Base-by-base conservation (phyloP, 1,140 invertebrate species). In the Oncopodura yosiiana region DNA sequence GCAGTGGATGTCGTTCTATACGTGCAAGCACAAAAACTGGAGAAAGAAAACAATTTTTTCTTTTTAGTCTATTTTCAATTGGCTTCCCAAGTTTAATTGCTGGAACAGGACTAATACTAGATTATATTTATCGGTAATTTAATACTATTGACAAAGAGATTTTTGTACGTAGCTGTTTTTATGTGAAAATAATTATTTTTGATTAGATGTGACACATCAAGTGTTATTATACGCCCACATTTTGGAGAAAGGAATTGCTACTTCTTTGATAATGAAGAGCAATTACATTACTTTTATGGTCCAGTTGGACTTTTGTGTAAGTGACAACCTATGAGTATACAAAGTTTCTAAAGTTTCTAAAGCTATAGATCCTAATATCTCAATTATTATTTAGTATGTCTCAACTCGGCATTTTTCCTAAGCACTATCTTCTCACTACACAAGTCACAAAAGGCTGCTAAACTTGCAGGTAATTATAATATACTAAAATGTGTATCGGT, bases 211-310 rank as follows among this genome's bases (percentile, higher is more conserved):
- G 19, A 27, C 8, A 32, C 19, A 18, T 24, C 6, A 32, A 14
- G 26, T 2, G 3, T 51, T 14, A n/a, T 56, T 14, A 58, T 58
- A 8, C 46, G 54, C 37, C 62, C 62, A 14, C 37, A 49, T 38
- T 63, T 60, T 53, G 62, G 62, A 27, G 54, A 55, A 16, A 32
- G 41, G 3, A 51, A 56, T 12, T 63, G 62, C 42, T 63, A 63
- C 42, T 58, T 63, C 39, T 56, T 54, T 29, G 55, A 46, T 5
- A 73, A 79, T 48, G 64, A 71, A 52, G 71, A 75, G 30, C 74
- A 78, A 3, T 67, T 80, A 59, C 76, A 76, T 3, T 80, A 79
- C 60, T 81, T 81, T 61, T 81, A 80, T 64, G 73, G 75, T 2
- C 78, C 78, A 0, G 71, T 80, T 3, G 77, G 77, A 0, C 52